phyloP scores from a whole-genome alignment of 2,797 vertebrate species.

The Phoebastria nigripes region DNA sequence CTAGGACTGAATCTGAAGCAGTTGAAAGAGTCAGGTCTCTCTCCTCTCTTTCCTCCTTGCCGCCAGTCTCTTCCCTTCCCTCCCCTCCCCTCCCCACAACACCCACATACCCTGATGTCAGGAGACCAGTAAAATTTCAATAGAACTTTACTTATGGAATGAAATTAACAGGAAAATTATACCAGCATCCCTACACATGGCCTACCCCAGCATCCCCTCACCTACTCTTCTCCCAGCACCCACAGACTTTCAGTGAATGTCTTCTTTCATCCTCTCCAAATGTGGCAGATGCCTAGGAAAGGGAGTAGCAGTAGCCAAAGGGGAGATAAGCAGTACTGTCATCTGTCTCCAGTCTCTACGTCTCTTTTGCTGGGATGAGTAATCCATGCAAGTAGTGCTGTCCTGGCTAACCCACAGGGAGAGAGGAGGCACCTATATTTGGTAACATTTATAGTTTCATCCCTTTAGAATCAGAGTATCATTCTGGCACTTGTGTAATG shows the following conservation, averaged over 20 bases:
- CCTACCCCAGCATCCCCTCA: neutral
- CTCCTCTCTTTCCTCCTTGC: neutral
- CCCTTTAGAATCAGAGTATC: neutral
- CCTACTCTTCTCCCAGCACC: neutral
- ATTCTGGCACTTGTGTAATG: neutral
- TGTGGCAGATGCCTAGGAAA: neutral
- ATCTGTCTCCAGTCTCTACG: neutral
- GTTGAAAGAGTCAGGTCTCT: neutral
- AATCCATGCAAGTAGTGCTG: neutral
- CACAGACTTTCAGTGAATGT: neutral
- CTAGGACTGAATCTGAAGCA: neutral
- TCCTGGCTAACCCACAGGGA: neutral
- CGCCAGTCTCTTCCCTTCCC: neutral
- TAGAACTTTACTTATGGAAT: neutral
- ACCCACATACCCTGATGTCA: neutral
- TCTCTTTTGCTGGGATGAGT: neutral
- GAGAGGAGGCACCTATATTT: neutral
- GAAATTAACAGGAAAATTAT: neutral
- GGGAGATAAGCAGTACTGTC: neutral
- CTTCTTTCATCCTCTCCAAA: neutral
- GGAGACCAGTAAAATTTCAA: neutral
- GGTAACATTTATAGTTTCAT: neutral
- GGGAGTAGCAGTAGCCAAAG: neutral
- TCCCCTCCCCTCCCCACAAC: neutral
- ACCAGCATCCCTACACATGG: neutral